A percentile compares a stretch with the other conserved stretches of the same genome.
Evolutionary conservation across 2,797 vertebrate species (phyloP).

Genomic region (Parambassis ranga): DNA sequence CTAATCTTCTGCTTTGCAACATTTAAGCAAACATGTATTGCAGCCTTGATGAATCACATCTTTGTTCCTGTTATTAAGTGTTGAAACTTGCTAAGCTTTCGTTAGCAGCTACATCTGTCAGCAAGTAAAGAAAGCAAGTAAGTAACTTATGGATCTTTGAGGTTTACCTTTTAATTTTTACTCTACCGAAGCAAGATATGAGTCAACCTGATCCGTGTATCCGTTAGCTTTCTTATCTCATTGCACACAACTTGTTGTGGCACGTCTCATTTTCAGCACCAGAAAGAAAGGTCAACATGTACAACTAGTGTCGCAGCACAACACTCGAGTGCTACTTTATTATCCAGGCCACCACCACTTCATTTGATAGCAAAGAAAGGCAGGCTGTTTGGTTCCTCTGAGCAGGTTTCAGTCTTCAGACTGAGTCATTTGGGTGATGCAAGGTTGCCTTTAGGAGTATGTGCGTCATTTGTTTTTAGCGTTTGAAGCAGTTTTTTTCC

Average conservation of each 20-base stretch:
- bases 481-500: background rate
- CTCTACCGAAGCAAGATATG: too few relatives aligned
- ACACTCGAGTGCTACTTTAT: background rate
- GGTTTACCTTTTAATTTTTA: too few relatives aligned
- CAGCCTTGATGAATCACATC: background rate
- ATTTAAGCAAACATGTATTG: background rate
- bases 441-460: conserved; percentile 14
- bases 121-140: too few relatives aligned
- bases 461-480: background rate
- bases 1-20: background rate
- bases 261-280: background rate
- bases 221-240: background rate
- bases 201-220: too few relatives aligned
- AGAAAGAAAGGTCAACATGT: background rate
- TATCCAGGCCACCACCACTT: conserved; percentile 6
- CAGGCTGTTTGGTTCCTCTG: conserved; percentile 1
- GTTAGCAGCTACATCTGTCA: too few relatives aligned
- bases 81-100: background rate
- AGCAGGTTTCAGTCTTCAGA: background rate
- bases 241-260: background rate
- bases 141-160: too few relatives aligned
- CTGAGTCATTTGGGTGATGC: conserved; percentile 39
- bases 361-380: conserved; percentile 7
- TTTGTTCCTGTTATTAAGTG: background rate
- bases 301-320: background rate